Percentiles rank a stretch among this genome's conserved stretches.
Evolutionary conservation across 2,113 vertebrate genomes (phyloP).

Genomic region (Mirza zaza): DNA sequence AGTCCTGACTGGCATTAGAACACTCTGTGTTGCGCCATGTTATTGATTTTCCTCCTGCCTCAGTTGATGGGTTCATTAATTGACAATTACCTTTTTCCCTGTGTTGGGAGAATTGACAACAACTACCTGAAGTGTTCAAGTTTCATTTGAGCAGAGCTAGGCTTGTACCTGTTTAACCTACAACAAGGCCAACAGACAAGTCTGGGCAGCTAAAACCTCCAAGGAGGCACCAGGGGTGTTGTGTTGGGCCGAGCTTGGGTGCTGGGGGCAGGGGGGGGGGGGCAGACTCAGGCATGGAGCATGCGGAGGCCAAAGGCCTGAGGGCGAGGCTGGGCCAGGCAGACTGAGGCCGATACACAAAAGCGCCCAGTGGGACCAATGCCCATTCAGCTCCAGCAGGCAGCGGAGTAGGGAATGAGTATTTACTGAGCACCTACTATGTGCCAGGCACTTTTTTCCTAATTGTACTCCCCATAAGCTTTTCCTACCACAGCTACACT

Average conservation of each 20-base stretch:
- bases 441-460: neutral
- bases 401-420: neutral
- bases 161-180: constrained; percentile 80
- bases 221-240: neutral
- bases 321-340: neutral
- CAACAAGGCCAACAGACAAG: constrained; percentile 73
- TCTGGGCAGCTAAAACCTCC: neutral
- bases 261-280: too few species aligned
- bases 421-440: neutral
- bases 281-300: fast-evolving
- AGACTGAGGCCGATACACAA: neutral
- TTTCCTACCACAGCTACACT: neutral
- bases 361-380: neutral
- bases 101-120: constrained; percentile 82
- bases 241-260: neutral
- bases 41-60: constrained; percentile 83
- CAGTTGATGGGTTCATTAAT: constrained; percentile 83
- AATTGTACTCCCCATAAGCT: neutral
- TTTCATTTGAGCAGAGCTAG: constrained; percentile 80
- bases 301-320: neutral
- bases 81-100: constrained; percentile 86
- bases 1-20: constrained; percentile 82
- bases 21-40: constrained; percentile 77
- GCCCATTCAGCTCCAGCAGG: neutral
- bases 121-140: constrained; percentile 76